Conservation (phyloP, 2,888 invertebrate species). For the Mythimna pallens region DNA sequence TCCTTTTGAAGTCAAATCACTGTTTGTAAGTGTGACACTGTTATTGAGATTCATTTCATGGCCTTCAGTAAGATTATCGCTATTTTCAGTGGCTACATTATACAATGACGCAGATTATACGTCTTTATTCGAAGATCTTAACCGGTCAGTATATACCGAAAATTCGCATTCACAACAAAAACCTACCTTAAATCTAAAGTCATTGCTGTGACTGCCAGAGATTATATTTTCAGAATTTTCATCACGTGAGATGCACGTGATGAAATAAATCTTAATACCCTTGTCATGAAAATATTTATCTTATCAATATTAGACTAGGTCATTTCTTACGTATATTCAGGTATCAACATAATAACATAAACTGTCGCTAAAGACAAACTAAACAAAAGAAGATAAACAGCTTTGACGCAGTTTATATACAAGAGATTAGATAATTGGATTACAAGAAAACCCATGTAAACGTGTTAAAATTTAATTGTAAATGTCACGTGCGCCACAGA, state of each 20-base stretch:
- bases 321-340: slow-evolving; percentile 37
- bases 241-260: background rate
- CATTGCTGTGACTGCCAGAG: slow-evolving; percentile 1
- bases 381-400: slow-evolving; percentile 51
- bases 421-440: slow-evolving; percentile 56
- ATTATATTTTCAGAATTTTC: slow-evolving; percentile 1
- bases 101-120: slow-evolving; percentile 13
- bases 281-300: slow-evolving; percentile 41
- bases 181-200: background rate
- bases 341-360: slow-evolving; percentile 41
- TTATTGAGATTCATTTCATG: slow-evolving; percentile 37
- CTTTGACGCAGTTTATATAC: slow-evolving; percentile 46
- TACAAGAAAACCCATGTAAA: slow-evolving; percentile 40
- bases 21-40: slow-evolving; percentile 33
- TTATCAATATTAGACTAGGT: slow-evolving; percentile 49
- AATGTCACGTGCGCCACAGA: slow-evolving; percentile 26
- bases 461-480: slow-evolving; percentile 24
- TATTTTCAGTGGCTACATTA: background rate
- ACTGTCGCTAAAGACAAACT: slow-evolving; percentile 48
- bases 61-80: background rate
- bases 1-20: slow-evolving; percentile 37
- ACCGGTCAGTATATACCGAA: background rate
- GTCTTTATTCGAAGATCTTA: slow-evolving; percentile 2
- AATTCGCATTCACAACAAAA: background rate
- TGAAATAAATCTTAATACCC: slow-evolving; percentile 9